These are phyloP conservation scores for Mycteria americana DNA, from an alignment of 2,797 vertebrate genomes.

Conservation along the genomic window DNA sequence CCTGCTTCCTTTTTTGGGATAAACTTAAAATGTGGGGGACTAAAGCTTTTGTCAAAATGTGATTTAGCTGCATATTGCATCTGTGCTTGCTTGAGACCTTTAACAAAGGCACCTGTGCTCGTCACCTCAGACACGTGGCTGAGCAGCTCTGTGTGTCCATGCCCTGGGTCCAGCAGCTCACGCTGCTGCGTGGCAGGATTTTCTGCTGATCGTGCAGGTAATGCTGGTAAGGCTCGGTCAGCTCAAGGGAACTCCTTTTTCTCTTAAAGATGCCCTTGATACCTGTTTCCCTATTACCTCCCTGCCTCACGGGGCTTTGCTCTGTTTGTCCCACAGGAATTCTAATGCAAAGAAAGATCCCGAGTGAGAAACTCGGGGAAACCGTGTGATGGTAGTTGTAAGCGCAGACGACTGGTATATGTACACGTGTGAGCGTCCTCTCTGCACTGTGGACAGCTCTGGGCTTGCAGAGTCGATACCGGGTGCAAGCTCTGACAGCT, in stretches of 20 bases:
- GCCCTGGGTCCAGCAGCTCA: background rate
- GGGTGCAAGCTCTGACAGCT: background rate
- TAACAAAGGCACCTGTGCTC: background rate
- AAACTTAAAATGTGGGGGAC: background rate
- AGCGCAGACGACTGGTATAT: fast-evolving
- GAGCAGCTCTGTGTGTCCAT: background rate
- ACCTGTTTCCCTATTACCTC: background rate
- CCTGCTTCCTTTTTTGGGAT: background rate
- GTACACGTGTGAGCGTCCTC: fast-evolving
- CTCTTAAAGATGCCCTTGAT: background rate
- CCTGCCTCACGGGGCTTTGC: background rate
- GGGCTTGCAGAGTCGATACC: background rate
- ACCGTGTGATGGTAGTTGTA: background rate
- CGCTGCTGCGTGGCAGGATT: background rate
- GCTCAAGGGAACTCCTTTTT: background rate
- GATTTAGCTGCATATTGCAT: background rate
- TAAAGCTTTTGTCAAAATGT: background rate
- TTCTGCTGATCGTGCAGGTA: background rate
- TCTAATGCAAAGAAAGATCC: background rate
- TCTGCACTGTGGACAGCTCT: background rate
- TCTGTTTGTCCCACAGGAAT: background rate
- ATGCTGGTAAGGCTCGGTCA: background rate
- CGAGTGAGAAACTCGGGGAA: fast-evolving
- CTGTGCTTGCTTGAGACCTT: background rate
- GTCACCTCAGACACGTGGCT: fast-evolving